phyloP scores from a whole-genome alignment of 2,888 invertebrate species.

The Molorchus minor region DNA sequence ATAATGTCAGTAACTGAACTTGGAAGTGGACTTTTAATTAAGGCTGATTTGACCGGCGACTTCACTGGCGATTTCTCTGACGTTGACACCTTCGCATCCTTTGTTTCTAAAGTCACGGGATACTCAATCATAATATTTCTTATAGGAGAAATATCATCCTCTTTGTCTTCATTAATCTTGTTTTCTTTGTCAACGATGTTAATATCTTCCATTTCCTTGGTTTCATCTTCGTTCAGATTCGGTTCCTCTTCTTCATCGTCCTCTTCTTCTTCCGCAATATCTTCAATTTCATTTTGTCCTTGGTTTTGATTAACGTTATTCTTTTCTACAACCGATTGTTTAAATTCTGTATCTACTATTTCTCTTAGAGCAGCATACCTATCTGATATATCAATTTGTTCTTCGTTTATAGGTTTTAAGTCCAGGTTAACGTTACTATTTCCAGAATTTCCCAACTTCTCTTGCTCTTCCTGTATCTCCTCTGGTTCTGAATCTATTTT shows the following conservation, averaged over 20 bases:
- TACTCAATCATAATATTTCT: slow-evolving; percentile 41
- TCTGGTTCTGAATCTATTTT: slow-evolving; percentile 57
- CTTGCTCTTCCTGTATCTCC: slow-evolving; percentile 50
- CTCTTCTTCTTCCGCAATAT: slow-evolving; percentile 52
- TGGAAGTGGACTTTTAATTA: slow-evolving; percentile 62
- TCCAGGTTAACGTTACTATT: slow-evolving; percentile 43
- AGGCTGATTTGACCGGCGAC: slow-evolving; percentile 34
- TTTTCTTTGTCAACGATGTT: slow-evolving; percentile 39
- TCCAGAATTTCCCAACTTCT: slow-evolving; percentile 33
- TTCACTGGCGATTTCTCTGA: slow-evolving; percentile 47
- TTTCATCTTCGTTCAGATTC: slow-evolving; percentile 37
- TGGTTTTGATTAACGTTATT: slow-evolving; percentile 64
- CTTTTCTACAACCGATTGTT: slow-evolving; percentile 59
- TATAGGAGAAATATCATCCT: slow-evolving; percentile 39
- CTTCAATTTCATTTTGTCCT: slow-evolving; percentile 65
- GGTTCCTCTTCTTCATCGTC: slow-evolving; percentile 36
- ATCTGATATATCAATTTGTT: slow-evolving; percentile 55
- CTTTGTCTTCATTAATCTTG: slow-evolving; percentile 32
- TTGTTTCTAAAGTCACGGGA: slow-evolving; percentile 30
- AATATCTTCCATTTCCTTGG: slow-evolving; percentile 41
- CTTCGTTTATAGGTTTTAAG: slow-evolving; percentile 34
- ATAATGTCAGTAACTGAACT: slow-evolving; percentile 57
- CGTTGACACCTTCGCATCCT: slow-evolving; percentile 36
- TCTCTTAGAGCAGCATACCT: slow-evolving; percentile 85
- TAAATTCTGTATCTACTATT: slow-evolving; percentile 70